A percentile compares a stretch with the other conserved stretches of the same genome.
phyloP scores from a whole-genome alignment of 2,797 vertebrate species.

The Phataginus tetradactyla region DNA sequence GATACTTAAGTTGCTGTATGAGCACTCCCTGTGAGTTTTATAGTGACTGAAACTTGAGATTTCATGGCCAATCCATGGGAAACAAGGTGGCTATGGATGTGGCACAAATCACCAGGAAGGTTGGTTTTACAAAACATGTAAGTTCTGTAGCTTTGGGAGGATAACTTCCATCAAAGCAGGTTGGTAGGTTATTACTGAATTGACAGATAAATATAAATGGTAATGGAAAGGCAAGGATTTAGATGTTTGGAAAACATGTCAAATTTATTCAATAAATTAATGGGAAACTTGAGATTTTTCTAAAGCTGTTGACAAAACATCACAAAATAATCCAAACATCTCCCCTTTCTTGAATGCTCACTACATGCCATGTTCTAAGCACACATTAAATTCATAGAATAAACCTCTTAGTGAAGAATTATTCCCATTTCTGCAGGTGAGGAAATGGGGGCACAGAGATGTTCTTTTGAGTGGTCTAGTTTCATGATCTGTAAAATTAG shows the following conservation, averaged over 20 bases:
- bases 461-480: background rate
- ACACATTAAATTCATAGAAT: background rate
- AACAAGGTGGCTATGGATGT: background rate
- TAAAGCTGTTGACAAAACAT: background rate
- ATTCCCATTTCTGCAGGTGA: background rate
- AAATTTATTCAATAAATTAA: background rate
- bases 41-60: background rate
- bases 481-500: background rate
- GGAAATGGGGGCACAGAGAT: background rate
- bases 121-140: background rate
- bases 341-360: background rate
- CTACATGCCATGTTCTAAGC: background rate
- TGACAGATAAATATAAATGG: background rate
- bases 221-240: background rate
- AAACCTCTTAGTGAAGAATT: background rate
- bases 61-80: background rate
- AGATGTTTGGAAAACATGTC: background rate
- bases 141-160: background rate
- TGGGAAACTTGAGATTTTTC: background rate
- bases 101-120: accelerated
- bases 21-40: background rate
- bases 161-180: background rate
- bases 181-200: background rate
- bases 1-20: background rate
- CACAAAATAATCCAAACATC: background rate